Evolutionary conservation across 2,888 invertebrate genomes (phyloP).

Genomic region (Panopea generosa): DNA sequence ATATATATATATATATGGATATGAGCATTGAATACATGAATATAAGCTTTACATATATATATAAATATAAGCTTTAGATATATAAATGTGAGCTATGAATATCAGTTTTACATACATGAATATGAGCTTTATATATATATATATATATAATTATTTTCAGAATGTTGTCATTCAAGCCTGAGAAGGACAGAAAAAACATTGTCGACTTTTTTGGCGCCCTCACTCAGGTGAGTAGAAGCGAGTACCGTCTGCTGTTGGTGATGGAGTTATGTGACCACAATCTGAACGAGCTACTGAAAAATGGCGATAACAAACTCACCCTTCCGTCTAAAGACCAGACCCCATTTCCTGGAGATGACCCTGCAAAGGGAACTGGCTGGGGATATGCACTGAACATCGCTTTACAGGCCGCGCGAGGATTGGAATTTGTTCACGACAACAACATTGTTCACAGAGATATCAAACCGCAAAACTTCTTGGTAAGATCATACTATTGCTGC

Average conservation of each 20-base stretch:
- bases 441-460: constrained; percentile 99
- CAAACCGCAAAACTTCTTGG: constrained; percentile 98
- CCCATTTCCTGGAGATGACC: neutral
- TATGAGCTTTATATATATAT: too few relatives aligned
- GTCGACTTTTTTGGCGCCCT: neutral
- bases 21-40: too few relatives aligned
- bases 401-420: neutral
- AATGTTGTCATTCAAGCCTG: constrained; percentile 4
- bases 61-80: too few relatives aligned
- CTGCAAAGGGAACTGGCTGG: neutral
- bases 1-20: too few relatives aligned
- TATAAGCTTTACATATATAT: too few relatives aligned
- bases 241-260: neutral
- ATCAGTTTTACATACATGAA: too few relatives aligned
- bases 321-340: too few relatives aligned
- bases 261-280: neutral
- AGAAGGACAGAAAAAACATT: neutral
- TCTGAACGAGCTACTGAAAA: neutral
- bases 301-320: too few relatives aligned
- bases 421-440: constrained; percentile 96
- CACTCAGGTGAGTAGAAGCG: neutral
- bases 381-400: neutral
- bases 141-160: neutral
- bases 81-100: too few relatives aligned
- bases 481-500: constrained; percentile 86